Conservation (phyloP, 1,140 invertebrate genomes). For the Xylocopa sonorina region DNA sequence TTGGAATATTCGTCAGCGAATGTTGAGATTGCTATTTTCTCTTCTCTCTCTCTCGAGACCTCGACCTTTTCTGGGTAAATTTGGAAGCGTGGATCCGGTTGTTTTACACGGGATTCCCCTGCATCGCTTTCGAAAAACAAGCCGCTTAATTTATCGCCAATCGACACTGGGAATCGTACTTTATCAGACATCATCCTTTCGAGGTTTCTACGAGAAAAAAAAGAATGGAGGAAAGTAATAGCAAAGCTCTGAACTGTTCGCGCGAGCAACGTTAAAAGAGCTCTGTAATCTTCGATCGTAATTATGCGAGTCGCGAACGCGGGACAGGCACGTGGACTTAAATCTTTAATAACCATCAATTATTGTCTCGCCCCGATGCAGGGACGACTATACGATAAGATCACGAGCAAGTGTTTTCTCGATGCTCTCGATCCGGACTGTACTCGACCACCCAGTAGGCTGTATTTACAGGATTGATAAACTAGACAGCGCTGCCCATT, state of each 20-base stretch:
- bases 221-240: neutral
- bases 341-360: slow-evolving; percentile 20
- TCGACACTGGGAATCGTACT: neutral
- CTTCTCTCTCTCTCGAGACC: too few relatives aligned
- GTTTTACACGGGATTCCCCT: too few relatives aligned
- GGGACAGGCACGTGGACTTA: slow-evolving; percentile 11
- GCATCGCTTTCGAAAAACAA: too few relatives aligned
- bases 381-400: slow-evolving; percentile 2
- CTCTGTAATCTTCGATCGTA: slow-evolving; percentile 16
- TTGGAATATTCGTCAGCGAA: too few relatives aligned
- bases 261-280: slow-evolving; percentile 15
- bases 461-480: neutral
- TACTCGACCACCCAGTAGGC: neutral
- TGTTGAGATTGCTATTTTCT: too few relatives aligned
- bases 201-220: neutral
- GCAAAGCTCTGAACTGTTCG: neutral
- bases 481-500: neutral
- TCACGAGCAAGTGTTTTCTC: neutral
- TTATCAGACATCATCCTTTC: neutral
- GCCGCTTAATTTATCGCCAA: neutral
- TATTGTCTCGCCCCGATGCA: slow-evolving; percentile 3
- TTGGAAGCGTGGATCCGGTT: too few relatives aligned
- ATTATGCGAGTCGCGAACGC: slow-evolving; percentile 14
- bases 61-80: too few relatives aligned
- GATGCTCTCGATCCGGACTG: slow-evolving; percentile 8